Conservation (phyloP, 1,140 invertebrate genomes). For the Portunus trituberculatus region DNA sequence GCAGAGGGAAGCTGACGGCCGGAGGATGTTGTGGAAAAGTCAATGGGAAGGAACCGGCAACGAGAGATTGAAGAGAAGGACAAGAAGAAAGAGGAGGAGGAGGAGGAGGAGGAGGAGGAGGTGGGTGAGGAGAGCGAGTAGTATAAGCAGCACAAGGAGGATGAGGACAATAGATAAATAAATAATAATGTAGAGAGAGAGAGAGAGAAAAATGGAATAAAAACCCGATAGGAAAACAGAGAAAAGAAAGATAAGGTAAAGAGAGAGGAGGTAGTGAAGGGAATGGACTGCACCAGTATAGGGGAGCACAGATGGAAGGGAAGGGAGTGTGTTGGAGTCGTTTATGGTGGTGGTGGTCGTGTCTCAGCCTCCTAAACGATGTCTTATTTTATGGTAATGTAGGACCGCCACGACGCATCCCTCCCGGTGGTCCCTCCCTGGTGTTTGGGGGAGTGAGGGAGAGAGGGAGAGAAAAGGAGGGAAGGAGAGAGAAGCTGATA, state of each 20-base stretch:
- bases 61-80: not conserved
- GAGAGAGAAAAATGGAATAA: not conserved
- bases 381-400: constrained; percentile 15
- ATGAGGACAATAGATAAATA: too few relatives aligned
- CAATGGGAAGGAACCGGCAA: not conserved
- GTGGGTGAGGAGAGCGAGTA: too few relatives aligned
- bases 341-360: constrained; percentile 18
- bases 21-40: not conserved
- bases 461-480: too few relatives aligned
- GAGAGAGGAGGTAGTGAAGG: not conserved
- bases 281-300: not conserved
- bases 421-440: not conserved
- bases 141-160: too few relatives aligned
- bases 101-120: not conserved
- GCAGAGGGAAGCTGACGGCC: not conserved
- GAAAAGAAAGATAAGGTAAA: not conserved
- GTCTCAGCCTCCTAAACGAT: constrained; percentile 7
- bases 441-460: too few relatives aligned
- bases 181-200: too few relatives aligned
- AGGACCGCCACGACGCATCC: not conserved
- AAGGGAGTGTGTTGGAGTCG: not conserved
- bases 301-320: not conserved
- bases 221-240: not conserved
- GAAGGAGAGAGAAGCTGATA: too few relatives aligned
- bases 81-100: not conserved